A percentile compares a stretch with the other conserved stretches of the same genome.
These are phyloP conservation scores for Aphis gossypii DNA, from an alignment of 1,140 invertebrate species.

Conservation along the genomic window DNA sequence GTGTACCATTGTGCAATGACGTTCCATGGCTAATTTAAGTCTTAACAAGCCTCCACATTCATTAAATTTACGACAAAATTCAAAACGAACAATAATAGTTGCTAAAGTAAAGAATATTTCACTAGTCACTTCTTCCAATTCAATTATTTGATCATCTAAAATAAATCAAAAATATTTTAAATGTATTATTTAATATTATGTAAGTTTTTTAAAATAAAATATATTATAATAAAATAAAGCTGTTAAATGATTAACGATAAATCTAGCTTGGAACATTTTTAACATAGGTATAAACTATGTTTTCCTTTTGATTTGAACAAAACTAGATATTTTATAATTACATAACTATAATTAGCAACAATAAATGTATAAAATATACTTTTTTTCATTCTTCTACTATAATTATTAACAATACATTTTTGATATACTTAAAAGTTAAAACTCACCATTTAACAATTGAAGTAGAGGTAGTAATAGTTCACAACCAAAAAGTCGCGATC, in stretches of 20 bases:
- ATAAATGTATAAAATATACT: no score
- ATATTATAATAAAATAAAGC: background rate
- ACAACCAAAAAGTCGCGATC: constrained; percentile 35
- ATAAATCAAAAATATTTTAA: background rate
- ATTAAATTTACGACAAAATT: constrained; percentile 54
- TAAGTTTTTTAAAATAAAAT: background rate
- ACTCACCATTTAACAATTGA: constrained; percentile 25
- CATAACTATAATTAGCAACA: no score
- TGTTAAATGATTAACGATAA: background rate
- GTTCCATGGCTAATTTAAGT: constrained; percentile 37
- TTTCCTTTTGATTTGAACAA: background rate
- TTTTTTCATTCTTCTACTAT: background rate
- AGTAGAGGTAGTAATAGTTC: constrained; percentile 39
- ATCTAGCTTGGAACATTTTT: background rate
- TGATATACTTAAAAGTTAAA: background rate
- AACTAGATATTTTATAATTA: background rate
- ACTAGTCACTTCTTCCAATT: constrained; percentile 46
- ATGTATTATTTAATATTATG: background rate
- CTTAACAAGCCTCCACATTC: constrained; percentile 38
- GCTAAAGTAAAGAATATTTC: constrained; percentile 53
- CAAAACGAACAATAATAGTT: constrained; percentile 51
- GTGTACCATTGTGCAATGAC: constrained; percentile 38
- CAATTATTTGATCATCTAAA: constrained; percentile 35
- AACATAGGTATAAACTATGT: background rate
- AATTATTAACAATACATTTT: background rate